phyloP scores from a whole-genome alignment of 1,140 invertebrate species.

The Drosophila ironensis region DNA sequence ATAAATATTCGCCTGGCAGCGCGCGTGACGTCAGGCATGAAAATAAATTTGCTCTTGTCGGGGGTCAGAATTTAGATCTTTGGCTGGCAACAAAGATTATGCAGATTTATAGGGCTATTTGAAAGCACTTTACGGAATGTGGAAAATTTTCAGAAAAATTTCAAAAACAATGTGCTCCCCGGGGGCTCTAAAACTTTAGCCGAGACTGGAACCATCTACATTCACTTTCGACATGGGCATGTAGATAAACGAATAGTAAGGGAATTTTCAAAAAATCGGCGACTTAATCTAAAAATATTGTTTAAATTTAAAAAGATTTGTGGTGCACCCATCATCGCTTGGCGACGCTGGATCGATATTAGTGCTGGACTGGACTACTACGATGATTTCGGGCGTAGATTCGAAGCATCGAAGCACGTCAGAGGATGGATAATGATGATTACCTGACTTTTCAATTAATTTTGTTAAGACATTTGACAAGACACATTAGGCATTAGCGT shows the following conservation, averaged over 20 bases:
- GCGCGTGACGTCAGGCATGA: conserved; percentile 58
- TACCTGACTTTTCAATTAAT: too few species aligned
- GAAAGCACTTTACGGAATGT: conserved; percentile 24
- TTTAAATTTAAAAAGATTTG: too few species aligned
- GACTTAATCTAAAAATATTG: too few species aligned
- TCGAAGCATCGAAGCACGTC: conserved; percentile 6
- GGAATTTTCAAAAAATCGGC: too few species aligned
- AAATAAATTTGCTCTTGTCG: conserved; percentile 48
- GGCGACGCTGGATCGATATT: too few species aligned
- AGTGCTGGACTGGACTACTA: conserved; percentile 21
- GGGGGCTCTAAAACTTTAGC: conserved; percentile 27
- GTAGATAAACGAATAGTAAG: too few species aligned
- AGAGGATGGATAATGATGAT: conserved; percentile 5
- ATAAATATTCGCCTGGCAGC: conserved; percentile 32
- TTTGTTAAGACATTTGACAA: conserved; percentile 79
- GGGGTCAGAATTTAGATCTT: conserved; percentile 18
- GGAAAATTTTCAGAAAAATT: conserved; percentile 11
- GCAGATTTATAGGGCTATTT: conserved; percentile 6
- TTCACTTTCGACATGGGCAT: neutral
- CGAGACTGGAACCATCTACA: conserved; percentile 5
- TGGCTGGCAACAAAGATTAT: conserved; percentile 16
- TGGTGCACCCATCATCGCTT: too few species aligned
- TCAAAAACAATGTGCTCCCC: neutral
- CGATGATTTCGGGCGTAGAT: conserved; percentile 27
- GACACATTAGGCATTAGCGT: too few species aligned